Percentiles rank a stretch among this genome's conserved stretches.
Conservation (phyloP, 2,113 vertebrate genomes). For the Datnioides undecimradiatus region DNA sequence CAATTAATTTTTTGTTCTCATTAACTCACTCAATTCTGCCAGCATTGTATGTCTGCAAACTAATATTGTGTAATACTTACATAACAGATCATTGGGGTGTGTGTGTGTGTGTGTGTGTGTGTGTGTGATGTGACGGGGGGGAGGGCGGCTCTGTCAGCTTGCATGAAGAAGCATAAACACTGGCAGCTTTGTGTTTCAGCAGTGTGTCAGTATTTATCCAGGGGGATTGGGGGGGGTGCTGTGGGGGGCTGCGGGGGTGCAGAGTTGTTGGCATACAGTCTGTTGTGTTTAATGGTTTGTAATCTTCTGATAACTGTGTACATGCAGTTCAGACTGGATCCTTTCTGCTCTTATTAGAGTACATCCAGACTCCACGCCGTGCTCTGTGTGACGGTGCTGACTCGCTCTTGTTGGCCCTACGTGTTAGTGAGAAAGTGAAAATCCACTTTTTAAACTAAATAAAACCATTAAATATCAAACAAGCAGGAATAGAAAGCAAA, state of each 20-base stretch:
- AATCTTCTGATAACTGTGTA: background rate
- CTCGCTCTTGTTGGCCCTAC: background rate
- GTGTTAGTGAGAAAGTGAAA: background rate
- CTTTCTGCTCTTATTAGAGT: background rate
- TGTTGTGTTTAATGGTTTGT: background rate
- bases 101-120: constrained; percentile 23
- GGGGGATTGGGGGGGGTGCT: background rate
- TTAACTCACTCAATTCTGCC: background rate
- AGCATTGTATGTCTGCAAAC: background rate
- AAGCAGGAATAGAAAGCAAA: background rate
- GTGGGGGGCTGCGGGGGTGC: background rate
- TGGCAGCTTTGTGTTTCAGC: constrained; percentile 14
- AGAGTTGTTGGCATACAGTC: constrained; percentile 2
- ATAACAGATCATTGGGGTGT: background rate
- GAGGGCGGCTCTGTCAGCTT: background rate
- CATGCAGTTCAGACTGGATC: background rate
- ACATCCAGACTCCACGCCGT: background rate
- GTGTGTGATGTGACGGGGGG: background rate
- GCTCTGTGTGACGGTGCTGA: background rate
- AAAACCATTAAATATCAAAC: background rate
- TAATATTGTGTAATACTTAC: constrained; percentile 25
- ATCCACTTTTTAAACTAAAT: background rate
- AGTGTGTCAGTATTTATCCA: constrained; percentile 8
- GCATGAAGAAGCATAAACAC: constrained; percentile 26
- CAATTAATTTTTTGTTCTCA: background rate